Conservation (phyloP, 2,888 invertebrate species). For the Nomada ruficornis region DNA sequence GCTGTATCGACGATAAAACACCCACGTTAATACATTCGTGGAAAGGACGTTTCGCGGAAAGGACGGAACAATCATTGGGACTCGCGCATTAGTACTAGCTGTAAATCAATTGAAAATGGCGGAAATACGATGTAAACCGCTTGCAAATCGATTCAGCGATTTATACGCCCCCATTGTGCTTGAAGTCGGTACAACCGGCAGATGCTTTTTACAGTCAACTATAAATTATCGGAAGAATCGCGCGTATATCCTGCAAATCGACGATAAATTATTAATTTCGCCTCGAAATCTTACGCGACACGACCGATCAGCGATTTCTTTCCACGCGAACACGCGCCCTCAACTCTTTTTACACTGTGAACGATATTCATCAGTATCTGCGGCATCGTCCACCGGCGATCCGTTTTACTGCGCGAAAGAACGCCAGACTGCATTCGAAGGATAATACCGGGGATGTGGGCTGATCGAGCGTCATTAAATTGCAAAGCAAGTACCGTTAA, state of each 20-base stretch:
- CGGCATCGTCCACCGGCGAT: too few relatives aligned
- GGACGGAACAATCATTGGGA: slow-evolving; percentile 65
- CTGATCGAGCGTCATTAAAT: too few relatives aligned
- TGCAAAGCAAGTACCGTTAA: too few relatives aligned
- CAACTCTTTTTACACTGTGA: too few relatives aligned
- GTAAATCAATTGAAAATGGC: slow-evolving; percentile 81
- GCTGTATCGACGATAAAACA: slow-evolving; percentile 61
- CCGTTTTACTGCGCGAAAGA: too few relatives aligned
- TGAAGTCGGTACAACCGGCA: slow-evolving; percentile 67
- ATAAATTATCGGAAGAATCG: slow-evolving; percentile 74
- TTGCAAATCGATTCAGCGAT: slow-evolving; percentile 77
- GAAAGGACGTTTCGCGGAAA: slow-evolving; percentile 54
- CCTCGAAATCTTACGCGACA: neutral
- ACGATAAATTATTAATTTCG: slow-evolving; percentile 78
- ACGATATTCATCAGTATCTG: too few relatives aligned
- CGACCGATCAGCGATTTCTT: neutral
- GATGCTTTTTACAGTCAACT: slow-evolving; percentile 72
- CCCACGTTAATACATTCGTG: slow-evolving; percentile 57
- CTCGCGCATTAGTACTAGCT: slow-evolving; percentile 71
- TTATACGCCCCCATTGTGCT: slow-evolving; percentile 75
- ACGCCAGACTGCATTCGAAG: too few relatives aligned
- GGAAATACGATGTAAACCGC: slow-evolving; percentile 76
- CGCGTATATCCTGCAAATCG: slow-evolving; percentile 64
- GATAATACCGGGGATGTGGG: too few relatives aligned
- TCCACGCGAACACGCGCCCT: too few relatives aligned